Conservation (phyloP, 2,888 invertebrate species). For the Dicroscelio sp. region DNA sequence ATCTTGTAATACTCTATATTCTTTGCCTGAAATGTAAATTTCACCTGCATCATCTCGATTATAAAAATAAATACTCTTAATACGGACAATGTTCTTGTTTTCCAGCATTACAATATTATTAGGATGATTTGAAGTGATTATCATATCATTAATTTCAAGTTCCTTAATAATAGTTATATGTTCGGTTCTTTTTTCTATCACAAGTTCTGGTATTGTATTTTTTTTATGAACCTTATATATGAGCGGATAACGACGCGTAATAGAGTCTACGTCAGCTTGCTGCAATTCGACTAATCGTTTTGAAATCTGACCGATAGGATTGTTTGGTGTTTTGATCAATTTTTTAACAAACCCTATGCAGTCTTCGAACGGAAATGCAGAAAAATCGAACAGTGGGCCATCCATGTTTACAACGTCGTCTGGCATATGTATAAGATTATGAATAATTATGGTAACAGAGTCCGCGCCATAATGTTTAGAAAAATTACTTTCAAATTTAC, state of each 20-base stretch:
- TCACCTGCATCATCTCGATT: not conserved
- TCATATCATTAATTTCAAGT: not conserved
- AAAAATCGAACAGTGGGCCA: not conserved
- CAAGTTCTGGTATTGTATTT: not conserved
- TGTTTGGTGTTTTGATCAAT: not conserved
- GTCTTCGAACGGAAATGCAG: conserved; percentile 17
- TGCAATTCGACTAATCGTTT: conserved; percentile 2
- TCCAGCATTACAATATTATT: not conserved
- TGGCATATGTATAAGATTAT: not conserved
- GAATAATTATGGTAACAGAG: not conserved
- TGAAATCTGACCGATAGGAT: conserved; percentile 16
- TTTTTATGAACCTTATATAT: conserved; percentile 13
- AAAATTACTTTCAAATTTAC: not conserved
- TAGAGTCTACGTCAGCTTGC: not conserved
- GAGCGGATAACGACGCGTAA: not conserved
- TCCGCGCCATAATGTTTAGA: not conserved
- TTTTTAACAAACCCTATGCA: conserved; percentile 8
- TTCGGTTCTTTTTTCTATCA: not conserved
- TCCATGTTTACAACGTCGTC: conserved; percentile 11
- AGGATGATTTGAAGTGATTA: not conserved
- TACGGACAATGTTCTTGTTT: not conserved
- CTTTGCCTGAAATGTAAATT: not conserved
- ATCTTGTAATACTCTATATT: not conserved
- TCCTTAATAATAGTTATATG: not conserved
- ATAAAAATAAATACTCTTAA: not conserved